Evolutionary conservation across 2,888 invertebrate species (phyloP).

Genomic region (Drosophila sordidapex): DNA sequence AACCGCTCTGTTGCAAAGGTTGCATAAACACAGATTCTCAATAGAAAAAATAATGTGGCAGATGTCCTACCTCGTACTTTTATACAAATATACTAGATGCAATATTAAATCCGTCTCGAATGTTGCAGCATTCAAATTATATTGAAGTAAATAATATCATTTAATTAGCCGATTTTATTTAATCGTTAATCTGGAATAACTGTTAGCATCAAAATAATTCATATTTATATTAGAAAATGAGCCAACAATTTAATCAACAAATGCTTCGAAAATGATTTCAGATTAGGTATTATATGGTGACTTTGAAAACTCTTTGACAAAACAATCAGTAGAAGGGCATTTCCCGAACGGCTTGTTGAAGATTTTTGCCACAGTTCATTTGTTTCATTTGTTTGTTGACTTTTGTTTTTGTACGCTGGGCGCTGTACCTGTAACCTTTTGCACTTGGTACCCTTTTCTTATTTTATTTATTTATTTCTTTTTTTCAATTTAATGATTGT

Average conservation of each 20-base stretch:
- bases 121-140: neutral
- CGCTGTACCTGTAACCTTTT: constrained; percentile 82
- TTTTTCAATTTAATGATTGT: constrained; percentile 76
- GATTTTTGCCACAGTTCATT: constrained; percentile 31
- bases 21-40: neutral
- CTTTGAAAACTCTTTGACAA: neutral
- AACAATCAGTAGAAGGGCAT: constrained; percentile 23
- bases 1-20: neutral
- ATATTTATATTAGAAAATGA: neutral
- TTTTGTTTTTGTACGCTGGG: constrained; percentile 22
- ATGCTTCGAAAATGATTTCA: neutral
- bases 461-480: constrained; percentile 33
- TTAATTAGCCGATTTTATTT: neutral
- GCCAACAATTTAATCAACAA: neutral
- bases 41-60: neutral
- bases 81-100: neutral
- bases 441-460: constrained; percentile 82
- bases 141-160: neutral
- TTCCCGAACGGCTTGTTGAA: neutral
- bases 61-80: neutral
- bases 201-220: neutral
- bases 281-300: neutral
- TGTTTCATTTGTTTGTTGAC: constrained; percentile 58
- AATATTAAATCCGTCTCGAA: rapidly evolving
- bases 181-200: too few relatives aligned